Evolutionary conservation across 2,888 invertebrate species (phyloP), one percentile per base, ranked within the genome.

Genomic region (Sycophila texana): DNA sequence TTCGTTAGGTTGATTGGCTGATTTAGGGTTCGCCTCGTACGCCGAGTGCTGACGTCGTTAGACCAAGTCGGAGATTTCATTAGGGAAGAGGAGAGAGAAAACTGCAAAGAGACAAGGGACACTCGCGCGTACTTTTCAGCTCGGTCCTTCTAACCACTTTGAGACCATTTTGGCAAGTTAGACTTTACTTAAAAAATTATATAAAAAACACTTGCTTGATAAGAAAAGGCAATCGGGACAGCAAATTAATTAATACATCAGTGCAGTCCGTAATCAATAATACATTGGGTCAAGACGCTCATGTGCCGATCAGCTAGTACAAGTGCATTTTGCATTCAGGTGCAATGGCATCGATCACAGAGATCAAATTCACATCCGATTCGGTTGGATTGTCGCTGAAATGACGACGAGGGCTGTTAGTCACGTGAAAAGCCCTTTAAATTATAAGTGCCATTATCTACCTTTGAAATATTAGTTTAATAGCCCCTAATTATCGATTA

Each of bases 1-100:
- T 79, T 81, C 76, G 76, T 81, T 81, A 79, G 74, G 66, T 70
- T 81, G 81, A 79, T 81, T 81, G 81, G 76, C 63, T 78, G 58
- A 70, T 79, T 74, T 74, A n/a, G 74, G 77, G 63, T 74, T 73
- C 13, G 47, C 47, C 20, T n/a, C 39, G n/a, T 63, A 26, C n/a
- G 14, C 57, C 20, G 20, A 61, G 55, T 53, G 76, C 68, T 39
- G 74, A 74, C 60, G 68, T 77, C 49, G 66, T 74, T 81, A 72
- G 77, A 74, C 39, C 74, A 75, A 81, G 73, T 81, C 76, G 65
- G 79, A 81, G 74, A 81, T 81, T 81, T 79, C 79, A 79, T 81
- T 79, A 72, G 58, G n/a, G 5, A 39, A 39, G 39, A 5, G 58
- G 18, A 10, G 26, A 75, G 18, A 63, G 63, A 12, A 39, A 39